Base-by-base conservation (phyloP, 1,140 invertebrate species). In the Brachionus koreanus region DNA sequence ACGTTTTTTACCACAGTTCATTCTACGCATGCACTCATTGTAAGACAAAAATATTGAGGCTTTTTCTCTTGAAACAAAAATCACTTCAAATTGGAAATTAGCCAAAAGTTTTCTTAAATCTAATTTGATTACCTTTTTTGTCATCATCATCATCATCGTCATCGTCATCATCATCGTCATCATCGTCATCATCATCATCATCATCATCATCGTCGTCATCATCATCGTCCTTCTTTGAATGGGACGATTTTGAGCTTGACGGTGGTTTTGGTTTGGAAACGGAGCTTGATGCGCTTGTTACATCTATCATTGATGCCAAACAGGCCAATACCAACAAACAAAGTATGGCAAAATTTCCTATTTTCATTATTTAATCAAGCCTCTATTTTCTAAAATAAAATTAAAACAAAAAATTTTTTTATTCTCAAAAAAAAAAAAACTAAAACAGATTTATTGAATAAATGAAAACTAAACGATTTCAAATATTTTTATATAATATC, bases 41-140 rank as follows among this genome's bases (percentile, higher is more conserved):
- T 83, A 83, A 10, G 82, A 83, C 23, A 83, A 69, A 37, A 83
- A 83, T 25, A 83, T 83, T 33, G 82, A 75, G 33, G 82, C 82
- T 76, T 83, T 83, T 63, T 75, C 69, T 46, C 72, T 61, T 29
- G 82, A 65, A n/a, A 83, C 82, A 19, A 75, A 75, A 61, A 75
- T 43, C 9, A 83, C 82, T 82, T 33, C 42, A 46, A 67, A 5
- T 13, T 19, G n/a, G 4, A 19, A 39, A 52, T 23, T 25, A 43
- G 3, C 6, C 37, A 5, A 29, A 65, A 42, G 3, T 10, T 33
- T 13, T 10, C n/a, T 3, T n/a, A 43, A 23, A 16, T 67, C 42
- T 33, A 82, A 63, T 65, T 49, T 25, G 6, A 29, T 10, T 52
- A 37, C 52, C 52, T 82, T 65, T 82, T 82, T 82, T 79, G 9